phyloP scores from a whole-genome alignment of 2,797 vertebrate species.

The Hoplostethus atlanticus region DNA sequence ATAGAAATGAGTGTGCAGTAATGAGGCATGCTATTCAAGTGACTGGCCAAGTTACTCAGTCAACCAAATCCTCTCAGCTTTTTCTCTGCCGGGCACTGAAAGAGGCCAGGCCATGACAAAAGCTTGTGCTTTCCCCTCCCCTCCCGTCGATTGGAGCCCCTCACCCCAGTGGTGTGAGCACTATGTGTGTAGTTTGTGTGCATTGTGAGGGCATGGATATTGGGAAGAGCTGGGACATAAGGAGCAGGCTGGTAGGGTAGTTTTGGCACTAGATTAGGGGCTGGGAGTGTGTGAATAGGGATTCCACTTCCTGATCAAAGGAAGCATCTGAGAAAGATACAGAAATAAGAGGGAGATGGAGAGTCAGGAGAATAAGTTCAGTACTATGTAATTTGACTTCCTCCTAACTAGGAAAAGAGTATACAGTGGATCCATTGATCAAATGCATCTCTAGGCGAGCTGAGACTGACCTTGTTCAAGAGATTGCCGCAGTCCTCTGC shows the following conservation, averaged over 20 bases:
- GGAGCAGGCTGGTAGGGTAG: conserved; percentile 50
- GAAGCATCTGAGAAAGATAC: conserved; percentile 37
- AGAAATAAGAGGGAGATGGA: conserved; percentile 12
- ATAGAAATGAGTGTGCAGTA: conserved; percentile 49
- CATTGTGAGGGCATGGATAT: conserved; percentile 59
- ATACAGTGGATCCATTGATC: conserved; percentile 37
- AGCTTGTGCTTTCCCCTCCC: conserved; percentile 61
- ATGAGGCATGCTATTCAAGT: conserved; percentile 55
- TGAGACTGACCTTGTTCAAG: conserved; percentile 20
- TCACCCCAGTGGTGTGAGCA: conserved; percentile 52
- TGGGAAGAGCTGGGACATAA: conserved; percentile 54
- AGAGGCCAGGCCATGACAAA: conserved; percentile 69
- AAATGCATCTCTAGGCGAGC: conserved; percentile 21
- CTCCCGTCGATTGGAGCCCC: conserved; percentile 60
- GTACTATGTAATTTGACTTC: conserved; percentile 45
- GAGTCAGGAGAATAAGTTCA: conserved; percentile 17
- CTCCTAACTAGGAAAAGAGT: conserved; percentile 26
- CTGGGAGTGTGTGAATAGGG: conserved; percentile 72
- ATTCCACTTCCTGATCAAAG: conserved; percentile 58
- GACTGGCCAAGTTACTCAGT: conserved; percentile 71
- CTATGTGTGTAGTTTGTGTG: conserved; percentile 43
- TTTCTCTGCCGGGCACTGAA: conserved; percentile 55
- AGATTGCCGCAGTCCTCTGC: conserved; percentile 14
- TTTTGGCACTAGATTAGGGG: conserved; percentile 69
- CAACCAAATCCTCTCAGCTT: conserved; percentile 69